phyloP scores from a whole-genome alignment of 2,888 invertebrate species.

The Eubasilissa splendida region DNA sequence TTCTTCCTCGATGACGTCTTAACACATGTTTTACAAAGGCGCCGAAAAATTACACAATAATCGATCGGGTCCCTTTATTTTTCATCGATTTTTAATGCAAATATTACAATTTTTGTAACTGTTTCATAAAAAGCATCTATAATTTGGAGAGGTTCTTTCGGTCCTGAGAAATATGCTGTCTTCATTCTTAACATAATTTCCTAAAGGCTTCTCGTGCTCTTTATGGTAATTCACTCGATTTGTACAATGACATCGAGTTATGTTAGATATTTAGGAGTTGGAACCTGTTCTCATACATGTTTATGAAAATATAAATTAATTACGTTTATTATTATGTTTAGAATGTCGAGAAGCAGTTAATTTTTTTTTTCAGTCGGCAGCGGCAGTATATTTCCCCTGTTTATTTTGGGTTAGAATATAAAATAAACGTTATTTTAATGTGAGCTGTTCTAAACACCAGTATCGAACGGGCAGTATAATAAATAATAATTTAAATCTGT shows the following conservation, averaged over 20 bases:
- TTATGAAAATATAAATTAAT: constrained; percentile 10
- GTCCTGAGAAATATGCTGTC: not conserved
- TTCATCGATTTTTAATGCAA: constrained; percentile 42
- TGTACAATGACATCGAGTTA: not conserved
- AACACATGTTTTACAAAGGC: constrained; percentile 34
- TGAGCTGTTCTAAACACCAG: constrained; percentile 15
- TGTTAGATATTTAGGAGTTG: not conserved
- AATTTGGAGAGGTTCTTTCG: not conserved
- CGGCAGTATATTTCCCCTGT: not conserved
- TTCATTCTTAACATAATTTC: not conserved
- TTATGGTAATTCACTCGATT: constrained; percentile 15
- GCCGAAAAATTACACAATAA: constrained; percentile 20
- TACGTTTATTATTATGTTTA: constrained; percentile 19
- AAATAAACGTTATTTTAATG: constrained; percentile 24
- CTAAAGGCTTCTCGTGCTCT: constrained; percentile 12
- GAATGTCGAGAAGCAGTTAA: not conserved
- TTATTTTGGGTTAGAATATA: constrained; percentile 3
- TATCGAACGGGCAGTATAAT: constrained; percentile 20
- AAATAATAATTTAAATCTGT: constrained; percentile 28
- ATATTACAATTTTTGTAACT: constrained; percentile 20
- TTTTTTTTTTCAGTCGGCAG: not conserved
- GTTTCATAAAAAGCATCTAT: not conserved
- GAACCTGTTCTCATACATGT: not conserved
- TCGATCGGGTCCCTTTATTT: constrained; percentile 21
- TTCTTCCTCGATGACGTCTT: constrained; percentile 25